Conservation (phyloP, 2,888 invertebrate species). For the Napeogenes inachia region DNA sequence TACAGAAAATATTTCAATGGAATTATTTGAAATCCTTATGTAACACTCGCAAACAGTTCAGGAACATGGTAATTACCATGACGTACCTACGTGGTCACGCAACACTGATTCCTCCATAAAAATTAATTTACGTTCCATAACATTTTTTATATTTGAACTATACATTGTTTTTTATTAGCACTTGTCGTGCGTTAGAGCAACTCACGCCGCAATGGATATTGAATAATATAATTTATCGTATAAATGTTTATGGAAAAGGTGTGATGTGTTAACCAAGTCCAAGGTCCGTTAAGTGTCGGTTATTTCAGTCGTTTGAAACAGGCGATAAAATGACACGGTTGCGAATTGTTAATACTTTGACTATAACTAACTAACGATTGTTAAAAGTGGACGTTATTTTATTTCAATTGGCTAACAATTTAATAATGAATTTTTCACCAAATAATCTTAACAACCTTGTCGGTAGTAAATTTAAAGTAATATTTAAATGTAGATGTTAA, state of each 20-base stretch:
- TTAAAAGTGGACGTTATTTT: too few species aligned
- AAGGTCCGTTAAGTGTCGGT: conserved; percentile 40
- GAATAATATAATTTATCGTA: conserved; percentile 31
- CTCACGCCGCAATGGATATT: conserved; percentile 54
- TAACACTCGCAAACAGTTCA: conserved; percentile 14
- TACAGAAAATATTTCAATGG: too few species aligned
- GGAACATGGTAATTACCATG: conserved; percentile 60
- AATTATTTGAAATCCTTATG: neutral
- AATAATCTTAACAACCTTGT: too few species aligned
- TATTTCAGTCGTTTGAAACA: conserved; percentile 16
- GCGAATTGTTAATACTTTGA: neutral
- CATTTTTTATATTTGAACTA: conserved; percentile 22
- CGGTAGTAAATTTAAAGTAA: too few species aligned
- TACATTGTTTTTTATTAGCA: conserved; percentile 41
- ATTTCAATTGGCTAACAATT: too few species aligned
- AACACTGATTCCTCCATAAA: conserved; percentile 62
- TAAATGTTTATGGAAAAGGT: conserved; percentile 38
- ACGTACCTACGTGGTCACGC: conserved; percentile 63
- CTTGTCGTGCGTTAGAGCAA: conserved; percentile 38
- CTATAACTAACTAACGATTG: too few species aligned
- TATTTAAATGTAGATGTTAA: too few species aligned
- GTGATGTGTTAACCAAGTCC: conserved; percentile 50
- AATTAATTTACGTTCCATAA: conserved; percentile 20
- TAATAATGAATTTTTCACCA: too few species aligned
- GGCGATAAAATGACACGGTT: neutral